Evolutionary conservation across 1,140 invertebrate genomes (phyloP).

Genomic region (Amyelois transitella): DNA sequence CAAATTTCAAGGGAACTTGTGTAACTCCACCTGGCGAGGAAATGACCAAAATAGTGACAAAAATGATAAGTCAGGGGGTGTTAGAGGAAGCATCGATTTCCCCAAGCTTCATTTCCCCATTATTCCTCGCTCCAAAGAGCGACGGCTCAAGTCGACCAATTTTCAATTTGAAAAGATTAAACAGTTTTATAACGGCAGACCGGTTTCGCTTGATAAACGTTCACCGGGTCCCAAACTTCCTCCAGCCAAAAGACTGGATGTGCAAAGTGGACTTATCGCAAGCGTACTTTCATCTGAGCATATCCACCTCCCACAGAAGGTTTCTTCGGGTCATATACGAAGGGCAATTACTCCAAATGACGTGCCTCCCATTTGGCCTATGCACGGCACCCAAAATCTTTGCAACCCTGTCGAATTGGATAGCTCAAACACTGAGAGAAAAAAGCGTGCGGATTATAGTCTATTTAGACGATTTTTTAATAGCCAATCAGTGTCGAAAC

Average conservation of each 20-base stretch:
- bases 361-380: too few relatives aligned
- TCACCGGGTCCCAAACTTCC: slow-evolving; percentile 15
- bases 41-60: background rate
- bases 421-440: slow-evolving; percentile 22
- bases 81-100: slow-evolving; percentile 6
- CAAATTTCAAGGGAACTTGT: background rate
- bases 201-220: slow-evolving; percentile 19
- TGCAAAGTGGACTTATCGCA: slow-evolving; percentile 31
- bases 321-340: slow-evolving; percentile 27
- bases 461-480: slow-evolving; percentile 43
- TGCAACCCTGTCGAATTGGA: slow-evolving; percentile 19
- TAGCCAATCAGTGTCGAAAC: slow-evolving; percentile 9
- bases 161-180: slow-evolving; percentile 34
- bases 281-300: slow-evolving; percentile 36
- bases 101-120: slow-evolving; percentile 37
- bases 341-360: slow-evolving; percentile 27
- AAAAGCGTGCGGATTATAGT: slow-evolving; percentile 27
- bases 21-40: background rate
- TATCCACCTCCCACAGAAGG: slow-evolving; percentile 26
- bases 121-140: slow-evolving; percentile 32
- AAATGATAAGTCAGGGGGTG: slow-evolving; percentile 14
- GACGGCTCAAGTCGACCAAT: slow-evolving; percentile 22
- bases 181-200: slow-evolving; percentile 15
- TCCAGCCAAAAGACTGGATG: slow-evolving; percentile 31
- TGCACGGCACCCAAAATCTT: slow-evolving; percentile 24